Evolutionary conservation across 2,888 invertebrate species (phyloP).

Genomic region (Polymixis lichenea): DNA sequence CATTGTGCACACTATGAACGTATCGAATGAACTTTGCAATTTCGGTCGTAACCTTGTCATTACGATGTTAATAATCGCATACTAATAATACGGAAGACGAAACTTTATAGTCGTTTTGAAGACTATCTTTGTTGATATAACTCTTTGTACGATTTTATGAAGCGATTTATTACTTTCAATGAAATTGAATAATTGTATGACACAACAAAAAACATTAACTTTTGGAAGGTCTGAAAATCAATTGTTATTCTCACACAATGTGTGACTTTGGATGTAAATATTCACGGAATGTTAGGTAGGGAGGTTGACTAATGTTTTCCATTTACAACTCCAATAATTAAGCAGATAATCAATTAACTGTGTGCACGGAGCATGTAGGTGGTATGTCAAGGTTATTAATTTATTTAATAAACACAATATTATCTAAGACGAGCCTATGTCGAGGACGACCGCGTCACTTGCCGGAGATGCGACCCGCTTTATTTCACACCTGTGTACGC

Average conservation of each 20-base stretch:
- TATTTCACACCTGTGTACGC: slow-evolving; percentile 42
- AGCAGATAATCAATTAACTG: slow-evolving; percentile 55
- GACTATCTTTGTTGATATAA: slow-evolving; percentile 23
- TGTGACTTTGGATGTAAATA: slow-evolving; percentile 34
- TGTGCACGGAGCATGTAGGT: slow-evolving; percentile 55
- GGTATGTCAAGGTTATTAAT: slow-evolving; percentile 63
- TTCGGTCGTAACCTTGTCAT: slow-evolving; percentile 49
- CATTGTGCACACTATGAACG: slow-evolving; percentile 10
- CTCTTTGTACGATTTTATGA: slow-evolving; percentile 11
- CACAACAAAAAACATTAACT: slow-evolving; percentile 17
- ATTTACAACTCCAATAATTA: slow-evolving; percentile 57
- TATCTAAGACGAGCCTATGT: slow-evolving; percentile 54
- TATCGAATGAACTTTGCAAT: slow-evolving; percentile 41
- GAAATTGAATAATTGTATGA: slow-evolving; percentile 32
- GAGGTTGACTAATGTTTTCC: slow-evolving; percentile 49
- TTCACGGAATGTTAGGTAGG: slow-evolving; percentile 39
- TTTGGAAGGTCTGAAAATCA: slow-evolving; percentile 24
- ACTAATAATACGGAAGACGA: slow-evolving; percentile 44
- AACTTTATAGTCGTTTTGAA: slow-evolving; percentile 13
- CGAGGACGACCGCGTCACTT: slow-evolving; percentile 66
- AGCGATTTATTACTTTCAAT: slow-evolving; percentile 45
- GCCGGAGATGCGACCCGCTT: slow-evolving; percentile 61
- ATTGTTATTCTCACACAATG: slow-evolving; percentile 37
- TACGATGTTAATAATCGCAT: slow-evolving; percentile 23
- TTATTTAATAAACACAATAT: slow-evolving; percentile 65